These are phyloP conservation scores for Meloidogyne floridensis DNA, from an alignment of 1,140 invertebrate species.

Conservation along the genomic window DNA sequence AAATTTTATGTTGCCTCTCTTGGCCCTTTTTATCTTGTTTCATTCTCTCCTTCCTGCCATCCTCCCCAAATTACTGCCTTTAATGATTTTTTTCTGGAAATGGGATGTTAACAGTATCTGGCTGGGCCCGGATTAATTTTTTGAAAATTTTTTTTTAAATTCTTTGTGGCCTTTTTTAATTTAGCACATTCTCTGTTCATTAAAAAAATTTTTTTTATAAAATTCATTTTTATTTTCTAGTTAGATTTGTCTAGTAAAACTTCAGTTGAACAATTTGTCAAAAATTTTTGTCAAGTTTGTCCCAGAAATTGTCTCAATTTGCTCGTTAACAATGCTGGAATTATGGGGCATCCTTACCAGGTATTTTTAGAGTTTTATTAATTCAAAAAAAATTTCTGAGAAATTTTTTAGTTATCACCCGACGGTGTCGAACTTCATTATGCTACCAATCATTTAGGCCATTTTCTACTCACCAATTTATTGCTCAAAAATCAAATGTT, in stretches of 20 bases:
- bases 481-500: slow-evolving; percentile 8
- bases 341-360: slow-evolving; percentile 39
- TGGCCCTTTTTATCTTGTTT: too few species aligned
- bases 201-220: slow-evolving; percentile 29
- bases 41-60: too few species aligned
- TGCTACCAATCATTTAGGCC: slow-evolving; percentile 51
- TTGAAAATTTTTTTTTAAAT: too few species aligned
- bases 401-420: not conserved
- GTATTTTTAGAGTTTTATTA: not conserved
- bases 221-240: slow-evolving; percentile 31
- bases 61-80: too few species aligned
- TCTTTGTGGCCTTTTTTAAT: too few species aligned
- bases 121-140: too few species aligned
- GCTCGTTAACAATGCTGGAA: slow-evolving; percentile 55
- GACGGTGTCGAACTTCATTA: slow-evolving; percentile 51
- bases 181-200: slow-evolving; percentile 7
- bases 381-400: slow-evolving; percentile 1
- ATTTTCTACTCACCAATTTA: slow-evolving; percentile 51
- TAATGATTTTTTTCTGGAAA: too few species aligned
- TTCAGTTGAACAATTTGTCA: slow-evolving; percentile 25
- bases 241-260: slow-evolving; percentile 34
- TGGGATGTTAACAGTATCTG: too few species aligned
- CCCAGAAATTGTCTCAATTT: slow-evolving; percentile 25
- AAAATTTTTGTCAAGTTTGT: slow-evolving; percentile 6
- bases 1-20: too few species aligned